phyloP scores from a whole-genome alignment of 2,797 vertebrate genomes.

The Silurus aristotelis region DNA sequence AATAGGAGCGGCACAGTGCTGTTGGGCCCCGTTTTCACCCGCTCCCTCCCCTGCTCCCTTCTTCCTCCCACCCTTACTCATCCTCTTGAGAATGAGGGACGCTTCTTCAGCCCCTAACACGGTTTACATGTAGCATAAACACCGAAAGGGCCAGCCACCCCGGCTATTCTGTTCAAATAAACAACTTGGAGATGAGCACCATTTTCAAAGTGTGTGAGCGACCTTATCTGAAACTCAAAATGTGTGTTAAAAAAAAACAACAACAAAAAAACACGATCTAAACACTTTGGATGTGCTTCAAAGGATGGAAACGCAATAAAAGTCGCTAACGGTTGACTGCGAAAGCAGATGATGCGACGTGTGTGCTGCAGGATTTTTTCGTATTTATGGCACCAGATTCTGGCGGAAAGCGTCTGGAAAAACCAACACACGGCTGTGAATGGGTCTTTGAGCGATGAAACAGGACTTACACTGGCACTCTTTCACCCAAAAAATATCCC shows the following conservation, averaged over 20 bases:
- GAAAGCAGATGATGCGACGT: conserved; percentile 40
- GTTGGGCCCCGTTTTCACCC: conserved; percentile 19
- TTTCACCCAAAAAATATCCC: conserved; percentile 32
- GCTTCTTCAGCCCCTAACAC: conserved; percentile 68
- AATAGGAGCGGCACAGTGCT: conserved; percentile 56
- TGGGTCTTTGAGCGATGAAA: conserved; percentile 67
- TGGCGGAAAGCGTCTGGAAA: conserved; percentile 69
- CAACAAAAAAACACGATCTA: neutral
- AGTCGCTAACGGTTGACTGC: neutral
- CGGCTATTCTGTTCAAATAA: conserved; percentile 63
- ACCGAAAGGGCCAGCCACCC: conserved; percentile 66
- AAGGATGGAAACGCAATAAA: conserved; percentile 1
- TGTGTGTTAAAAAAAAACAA: neutral
- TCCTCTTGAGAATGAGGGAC: conserved; percentile 53
- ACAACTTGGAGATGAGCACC: conserved; percentile 49
- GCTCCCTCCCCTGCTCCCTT: neutral
- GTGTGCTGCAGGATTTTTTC: conserved; percentile 28
- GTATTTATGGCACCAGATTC: conserved; percentile 59
- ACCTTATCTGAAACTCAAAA: conserved; percentile 5
- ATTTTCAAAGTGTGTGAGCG: neutral
- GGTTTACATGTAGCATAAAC: conserved; percentile 76
- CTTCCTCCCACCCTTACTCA: conserved; percentile 66
- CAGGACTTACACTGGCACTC: conserved; percentile 56
- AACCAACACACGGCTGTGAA: conserved; percentile 73
- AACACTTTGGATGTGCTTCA: conserved; percentile 4